Conservation (phyloP, 2,113 vertebrate species). For the Dromiciops gliroides region DNA sequence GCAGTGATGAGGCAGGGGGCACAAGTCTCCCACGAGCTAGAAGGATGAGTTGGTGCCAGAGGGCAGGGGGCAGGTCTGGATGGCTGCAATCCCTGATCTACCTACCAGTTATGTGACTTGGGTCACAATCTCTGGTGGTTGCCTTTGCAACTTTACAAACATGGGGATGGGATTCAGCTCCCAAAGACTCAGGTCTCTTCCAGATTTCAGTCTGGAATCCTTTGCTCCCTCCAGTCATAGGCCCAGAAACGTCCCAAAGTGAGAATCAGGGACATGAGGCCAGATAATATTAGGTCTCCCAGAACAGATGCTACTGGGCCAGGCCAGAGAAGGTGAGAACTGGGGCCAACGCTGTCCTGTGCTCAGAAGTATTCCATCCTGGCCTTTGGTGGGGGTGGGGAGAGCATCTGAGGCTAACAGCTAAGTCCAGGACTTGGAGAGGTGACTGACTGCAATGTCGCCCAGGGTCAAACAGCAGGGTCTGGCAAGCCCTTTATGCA, state of each 20-base stretch:
- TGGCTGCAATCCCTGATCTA: no score
- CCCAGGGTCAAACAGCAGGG: slow-evolving; percentile 36
- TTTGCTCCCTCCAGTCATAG: background rate
- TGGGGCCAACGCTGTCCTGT: background rate
- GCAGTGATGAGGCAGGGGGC: no score
- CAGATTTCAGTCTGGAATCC: background rate
- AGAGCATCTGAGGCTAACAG: background rate
- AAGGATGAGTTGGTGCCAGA: background rate
- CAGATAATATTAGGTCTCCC: background rate
- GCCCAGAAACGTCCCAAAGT: background rate
- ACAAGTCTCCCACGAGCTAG: background rate
- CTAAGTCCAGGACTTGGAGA: background rate
- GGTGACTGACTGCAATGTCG: background rate
- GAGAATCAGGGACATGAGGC: background rate
- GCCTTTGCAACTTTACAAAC: background rate
- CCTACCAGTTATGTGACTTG: background rate
- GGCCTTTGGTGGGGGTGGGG: background rate
- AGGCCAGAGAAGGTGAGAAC: background rate
- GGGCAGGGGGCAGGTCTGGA: background rate
- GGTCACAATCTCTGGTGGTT: background rate
- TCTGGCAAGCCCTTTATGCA: slow-evolving; percentile 17
- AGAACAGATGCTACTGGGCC: background rate
- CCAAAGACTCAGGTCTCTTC: background rate
- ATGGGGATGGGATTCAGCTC: background rate
- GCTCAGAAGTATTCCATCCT: background rate